Percentiles rank a stretch among this genome's conserved stretches.
These are phyloP conservation scores for Archips crataeganus DNA, from an alignment of 2,888 invertebrate genomes.

Conservation along the genomic window DNA sequence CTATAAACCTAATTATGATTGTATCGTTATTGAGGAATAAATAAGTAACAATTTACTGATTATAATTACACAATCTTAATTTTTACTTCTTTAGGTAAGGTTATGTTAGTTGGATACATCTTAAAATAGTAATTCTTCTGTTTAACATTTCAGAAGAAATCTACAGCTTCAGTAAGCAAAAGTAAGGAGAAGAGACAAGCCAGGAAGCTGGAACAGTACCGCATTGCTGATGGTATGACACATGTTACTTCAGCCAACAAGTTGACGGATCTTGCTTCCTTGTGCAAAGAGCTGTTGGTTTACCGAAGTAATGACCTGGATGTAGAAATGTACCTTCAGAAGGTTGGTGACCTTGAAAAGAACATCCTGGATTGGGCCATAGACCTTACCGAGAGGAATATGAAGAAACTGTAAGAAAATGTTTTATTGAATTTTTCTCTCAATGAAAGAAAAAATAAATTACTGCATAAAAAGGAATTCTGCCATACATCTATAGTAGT, in stretches of 20 bases:
- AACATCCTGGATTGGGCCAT: slow-evolving; percentile 89
- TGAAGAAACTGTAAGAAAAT: slow-evolving; percentile 89
- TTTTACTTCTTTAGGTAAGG: not conserved
- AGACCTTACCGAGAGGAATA: slow-evolving; percentile 91
- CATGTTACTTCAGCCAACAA: slow-evolving; percentile 87
- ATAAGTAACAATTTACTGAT: not conserved
- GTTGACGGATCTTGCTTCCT: slow-evolving; percentile 84
- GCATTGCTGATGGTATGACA: slow-evolving; percentile 86
- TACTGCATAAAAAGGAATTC: too few relatives aligned
- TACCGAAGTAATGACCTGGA: slow-evolving; percentile 87
- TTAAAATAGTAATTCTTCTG: not conserved
- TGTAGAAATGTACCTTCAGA: slow-evolving; percentile 86
- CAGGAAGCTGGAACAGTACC: slow-evolving; percentile 86
- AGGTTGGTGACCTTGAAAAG: slow-evolving; percentile 84
- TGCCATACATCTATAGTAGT: too few relatives aligned
- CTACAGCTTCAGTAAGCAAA: slow-evolving; percentile 72
- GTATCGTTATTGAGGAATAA: not conserved
- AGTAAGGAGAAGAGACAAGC: slow-evolving; percentile 87
- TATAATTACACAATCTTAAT: not conserved
- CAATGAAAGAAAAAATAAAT: too few relatives aligned
- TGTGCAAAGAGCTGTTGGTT: slow-evolving; percentile 87
- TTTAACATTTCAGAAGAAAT: slow-evolving; percentile 78
- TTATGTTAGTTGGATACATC: slow-evolving; percentile 11
- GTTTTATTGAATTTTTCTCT: too few relatives aligned
- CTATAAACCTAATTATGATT: not conserved